Evolutionary conservation across 2,797 vertebrate genomes (phyloP), one percentile per base, ranked within the genome.

Genomic region (Geotrypetes seraphini): DNA sequence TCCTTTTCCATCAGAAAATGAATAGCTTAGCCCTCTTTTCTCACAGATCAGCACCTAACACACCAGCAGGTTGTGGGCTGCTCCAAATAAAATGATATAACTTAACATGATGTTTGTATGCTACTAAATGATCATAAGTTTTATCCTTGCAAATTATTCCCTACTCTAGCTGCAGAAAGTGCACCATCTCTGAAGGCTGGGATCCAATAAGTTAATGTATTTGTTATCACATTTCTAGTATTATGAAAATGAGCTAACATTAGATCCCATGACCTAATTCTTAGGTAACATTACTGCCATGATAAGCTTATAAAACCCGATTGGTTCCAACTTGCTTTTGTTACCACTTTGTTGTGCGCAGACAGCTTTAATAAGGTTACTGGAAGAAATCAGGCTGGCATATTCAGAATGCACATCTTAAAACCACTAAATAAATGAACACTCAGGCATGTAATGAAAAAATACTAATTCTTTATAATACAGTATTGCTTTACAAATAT

Each of bases 401-500:
- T 73, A 77, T 76, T 79, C 56, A 65, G 60, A 78, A 69, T 79
- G 73, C 73, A 78, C 62, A 36, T 63, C 63, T 69, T 66, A 39
- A 66, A 64, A 71, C 12, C 25, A 12, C 50, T 44, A 51, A 60
- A 64, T 36, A 57, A 50, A 47, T 46, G 60, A 69, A 51, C 43
- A 63, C 58, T 68, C 73, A 75, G 79, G 74, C 71, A 58, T 59
- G 62, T 71, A 63, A 74, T 66, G 77, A 71, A 78, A 73, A 78
- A 78, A 77, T 71, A 75, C 65, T 60, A 43, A 71, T 69, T 79
- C 46, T 76, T 72, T 79, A 75, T 79, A 76, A 65, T 84, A 87
- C 75, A 89, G 79, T 90, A 90, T 86, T 92, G 86, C 83, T 83
- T 78, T 75, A 63, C 74, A 79, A 73, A 82, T 56, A 56, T 68